A percentile compares a stretch with the other conserved stretches of the same genome.
These are phyloP conservation scores for Bergia puertoricense DNA, from an alignment of 92 coral and sea anemone genomes.

Conservation along the genomic window DNA sequence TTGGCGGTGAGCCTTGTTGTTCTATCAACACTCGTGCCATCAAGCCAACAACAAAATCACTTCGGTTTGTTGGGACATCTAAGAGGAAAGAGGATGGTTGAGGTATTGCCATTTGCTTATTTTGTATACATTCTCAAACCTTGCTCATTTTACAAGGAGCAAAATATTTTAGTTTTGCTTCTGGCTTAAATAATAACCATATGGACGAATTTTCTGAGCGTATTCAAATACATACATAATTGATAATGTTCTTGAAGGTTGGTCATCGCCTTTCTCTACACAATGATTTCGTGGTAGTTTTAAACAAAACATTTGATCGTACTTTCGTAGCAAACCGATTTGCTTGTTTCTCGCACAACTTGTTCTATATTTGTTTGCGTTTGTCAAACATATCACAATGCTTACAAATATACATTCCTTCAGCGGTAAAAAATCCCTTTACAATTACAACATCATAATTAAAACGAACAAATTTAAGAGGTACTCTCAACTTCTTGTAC, in stretches of 20 bases:
- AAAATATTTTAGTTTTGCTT: neutral
- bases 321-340: neutral
- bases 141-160: neutral
- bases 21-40: slow-evolving; percentile 14
- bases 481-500: neutral
- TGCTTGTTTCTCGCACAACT: neutral
- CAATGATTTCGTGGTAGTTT: neutral
- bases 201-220: no score
- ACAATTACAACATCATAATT: neutral
- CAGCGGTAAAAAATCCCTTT: neutral
- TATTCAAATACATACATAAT: neutral
- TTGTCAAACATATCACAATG: no score
- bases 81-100: slow-evolving; percentile 18
- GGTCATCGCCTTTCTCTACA: neutral
- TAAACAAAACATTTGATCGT: no score
- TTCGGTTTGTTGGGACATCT: slow-evolving; percentile 22
- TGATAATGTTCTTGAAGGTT: no score
- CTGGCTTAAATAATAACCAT: no score
- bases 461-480: neutral
- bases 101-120: neutral
- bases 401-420: no score
- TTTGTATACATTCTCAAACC: neutral
- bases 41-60: slow-evolving; percentile 18
- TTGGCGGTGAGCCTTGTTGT: slow-evolving; percentile 3
- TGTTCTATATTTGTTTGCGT: no score